Base-by-base conservation (phyloP, 2,113 vertebrate species). In the Poicephalus meyeri region DNA sequence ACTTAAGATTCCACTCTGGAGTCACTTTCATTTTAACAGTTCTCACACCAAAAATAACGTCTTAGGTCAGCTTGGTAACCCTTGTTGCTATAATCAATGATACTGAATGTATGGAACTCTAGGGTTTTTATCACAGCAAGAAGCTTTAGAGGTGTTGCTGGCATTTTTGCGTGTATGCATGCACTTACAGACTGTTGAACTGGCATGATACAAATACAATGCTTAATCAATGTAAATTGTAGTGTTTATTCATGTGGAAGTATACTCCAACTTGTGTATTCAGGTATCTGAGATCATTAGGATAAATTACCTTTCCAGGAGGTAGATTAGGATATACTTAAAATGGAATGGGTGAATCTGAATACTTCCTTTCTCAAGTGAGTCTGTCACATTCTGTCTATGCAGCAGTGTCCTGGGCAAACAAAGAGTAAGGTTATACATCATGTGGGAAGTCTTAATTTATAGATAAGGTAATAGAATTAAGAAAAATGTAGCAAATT, bases 401-500 rank as follows among this genome's bases (percentile, higher is more conserved):
- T 26, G n/a, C 2, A 2, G 19, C 73, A 73, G 53, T 88, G 83
- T 86, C 73, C 80, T 83, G 33, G 55, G 60, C 69, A 93, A 53
- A 61, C 69, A 83, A 88, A 73, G 37, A 86, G 25, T 70, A 39
- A 41, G 86, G 76, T 49, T 80, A 50, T 5, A 31, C 33, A 63
- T 80, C 46, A n/a, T 16, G 68, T 73, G 42, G 56, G 33, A 93
- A 91, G 42, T 26, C 83, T 86, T 78, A 35, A 55, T 68, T 92
- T 68, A 71, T 21, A 86, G 47, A 29, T 74, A 81, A 89, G 35
- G 52, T 80, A 89, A 53, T 25, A 74, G 76, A 95, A 92, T 91
- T 91, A 84, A 94, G 83, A 60, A 74, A 84, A 86, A 74, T 23
- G 13, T 81, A 74, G 39, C 61, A 29, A 69, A 89, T 95, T 91